A percentile compares a stretch with the other conserved stretches of the same genome.
Evolutionary conservation across 2,888 invertebrate genomes (phyloP).

Genomic region (Brenthis hecate): DNA sequence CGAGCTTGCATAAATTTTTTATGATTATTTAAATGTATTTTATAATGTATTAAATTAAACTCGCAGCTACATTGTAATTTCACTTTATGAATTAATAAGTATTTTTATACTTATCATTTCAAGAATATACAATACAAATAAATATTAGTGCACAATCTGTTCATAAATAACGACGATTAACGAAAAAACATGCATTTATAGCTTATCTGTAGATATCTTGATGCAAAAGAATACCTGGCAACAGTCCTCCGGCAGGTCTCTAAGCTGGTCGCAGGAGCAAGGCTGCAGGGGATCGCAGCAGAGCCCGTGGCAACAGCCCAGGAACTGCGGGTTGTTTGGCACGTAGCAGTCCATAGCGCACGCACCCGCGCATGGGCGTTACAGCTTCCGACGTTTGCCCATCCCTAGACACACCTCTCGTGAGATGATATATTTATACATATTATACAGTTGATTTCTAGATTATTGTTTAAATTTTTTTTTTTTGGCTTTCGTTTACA

Average conservation of each 20-base stretch:
- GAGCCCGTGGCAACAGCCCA: conserved; percentile 66
- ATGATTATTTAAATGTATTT: no score
- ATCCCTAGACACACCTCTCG: conserved; percentile 51
- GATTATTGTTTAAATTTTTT: background rate
- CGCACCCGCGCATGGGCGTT: conserved; percentile 68
- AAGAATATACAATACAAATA: no score
- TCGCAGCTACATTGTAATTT: no score
- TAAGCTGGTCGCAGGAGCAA: conserved; percentile 68
- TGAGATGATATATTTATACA: conserved; percentile 27
- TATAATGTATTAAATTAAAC: no score
- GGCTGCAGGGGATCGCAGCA: conserved; percentile 75
- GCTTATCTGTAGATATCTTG: no score
- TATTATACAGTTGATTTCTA: conserved; percentile 7
- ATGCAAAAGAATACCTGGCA: conserved; percentile 57
- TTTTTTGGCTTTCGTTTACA: background rate
- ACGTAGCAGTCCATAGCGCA: conserved; percentile 84
- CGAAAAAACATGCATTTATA: no score
- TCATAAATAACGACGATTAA: no score
- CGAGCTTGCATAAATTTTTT: no score
- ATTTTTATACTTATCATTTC: no score
- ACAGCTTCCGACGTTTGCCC: conserved; percentile 64
- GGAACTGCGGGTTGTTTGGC: conserved; percentile 86
- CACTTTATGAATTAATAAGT: no score
- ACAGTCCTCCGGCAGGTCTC: conserved; percentile 65
- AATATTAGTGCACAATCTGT: no score